Percentiles rank a stretch among this genome's conserved stretches.
These are phyloP conservation scores for Scolopax mira DNA, from an alignment of 2,113 vertebrate species.

Conservation along the genomic window DNA sequence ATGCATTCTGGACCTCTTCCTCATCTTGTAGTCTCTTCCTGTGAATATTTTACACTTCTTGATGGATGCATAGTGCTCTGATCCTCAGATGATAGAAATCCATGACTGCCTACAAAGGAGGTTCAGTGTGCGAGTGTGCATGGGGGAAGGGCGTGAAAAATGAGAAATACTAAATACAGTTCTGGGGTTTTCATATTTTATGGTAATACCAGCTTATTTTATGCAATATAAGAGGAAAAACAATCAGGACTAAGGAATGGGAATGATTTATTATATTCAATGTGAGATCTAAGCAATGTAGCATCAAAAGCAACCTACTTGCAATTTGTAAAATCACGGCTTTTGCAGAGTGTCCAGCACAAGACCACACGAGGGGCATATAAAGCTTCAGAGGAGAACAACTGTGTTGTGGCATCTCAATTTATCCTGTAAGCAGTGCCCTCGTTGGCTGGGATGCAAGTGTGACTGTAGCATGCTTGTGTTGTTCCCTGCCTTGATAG, in stretches of 20 bases:
- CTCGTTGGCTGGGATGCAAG: background rate
- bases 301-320: background rate
- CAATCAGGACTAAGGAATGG: background rate
- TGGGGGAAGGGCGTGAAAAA: background rate
- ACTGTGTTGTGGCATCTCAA: background rate
- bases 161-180: conserved; percentile 9
- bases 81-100: conserved; percentile 34
- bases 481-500: background rate
- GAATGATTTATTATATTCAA: background rate
- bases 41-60: conserved; percentile 27
- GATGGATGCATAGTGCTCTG: conserved; percentile 13
- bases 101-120: conserved; percentile 8
- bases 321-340: background rate
- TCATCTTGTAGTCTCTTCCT: conserved; percentile 40
- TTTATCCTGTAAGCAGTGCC: background rate
- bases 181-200: conserved; percentile 34
- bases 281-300: background rate
- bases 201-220: conserved; percentile 29
- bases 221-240: background rate
- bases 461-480: background rate
- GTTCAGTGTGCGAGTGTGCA: background rate
- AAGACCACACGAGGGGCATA: background rate
- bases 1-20: conserved; percentile 25
- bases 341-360: background rate
- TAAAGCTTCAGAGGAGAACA: background rate